Base-by-base conservation (phyloP, 2,888 invertebrate genomes). In the Hirtodrosophila alboralis region DNA sequence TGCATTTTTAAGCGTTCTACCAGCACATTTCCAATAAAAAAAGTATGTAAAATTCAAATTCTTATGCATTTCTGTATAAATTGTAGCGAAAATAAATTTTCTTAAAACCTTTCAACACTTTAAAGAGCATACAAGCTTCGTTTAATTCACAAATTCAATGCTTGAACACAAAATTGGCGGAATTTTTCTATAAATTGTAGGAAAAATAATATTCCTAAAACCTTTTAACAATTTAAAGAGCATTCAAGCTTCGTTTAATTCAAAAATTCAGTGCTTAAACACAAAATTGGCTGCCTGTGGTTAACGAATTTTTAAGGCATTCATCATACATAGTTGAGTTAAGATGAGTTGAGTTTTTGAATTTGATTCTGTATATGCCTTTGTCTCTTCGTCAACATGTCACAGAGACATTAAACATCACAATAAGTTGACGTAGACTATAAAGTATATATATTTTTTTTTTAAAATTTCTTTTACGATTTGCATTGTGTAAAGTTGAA, bases 361-460 rank as follows among this genome's bases (percentile, higher is more conserved):
- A 51, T 52, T 51, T 37, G 53, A 56, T 6, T 34, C 28, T 57
- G 62, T 73, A 70, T 73, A 70, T 69, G 60, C 58, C 56, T 58
- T 81, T 78, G 78, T 78, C 65, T 75, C 60, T 76, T 76, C 72
- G 75, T 75, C 80, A 80, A 77, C 45, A 69, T 77, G 80, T 75
- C 80, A 72, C 66, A 62, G 53, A 40, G 67, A 63, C 70, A 47
- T 40, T 71, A 67, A 79, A 72, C 61, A 63, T 70, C 77, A 23
- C 23, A 77, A 83, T 68, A 75, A 76, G 69, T 47, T 49, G 40
- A 56, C 16, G 33, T 12, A 1, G 41, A 14, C 47, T 27, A 27
- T 38, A 53, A 10, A 28, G n/a, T 63, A 40, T 45, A 26, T 34
- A 43, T 31, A 33, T 68, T 13, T 31, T 45, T 47, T 49, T 43